Percentiles rank a stretch among this genome's conserved stretches.
Conservation (phyloP, 2,113 vertebrate species). For the Labeo catla region DNA sequence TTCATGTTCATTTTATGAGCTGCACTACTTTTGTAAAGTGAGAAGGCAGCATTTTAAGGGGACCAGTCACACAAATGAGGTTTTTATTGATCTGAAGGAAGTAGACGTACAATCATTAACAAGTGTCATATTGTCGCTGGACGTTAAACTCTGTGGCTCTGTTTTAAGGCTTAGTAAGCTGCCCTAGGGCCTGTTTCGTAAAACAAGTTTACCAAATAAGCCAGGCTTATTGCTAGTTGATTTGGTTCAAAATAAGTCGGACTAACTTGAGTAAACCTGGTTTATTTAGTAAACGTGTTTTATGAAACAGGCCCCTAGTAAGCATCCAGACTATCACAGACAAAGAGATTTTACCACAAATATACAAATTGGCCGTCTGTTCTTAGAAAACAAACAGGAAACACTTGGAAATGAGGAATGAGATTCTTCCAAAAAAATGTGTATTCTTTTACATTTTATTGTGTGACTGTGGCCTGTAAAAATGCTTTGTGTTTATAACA, state of each 20-base stretch:
- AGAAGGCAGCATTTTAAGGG: slow-evolving; percentile 27
- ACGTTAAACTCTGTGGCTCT: not conserved
- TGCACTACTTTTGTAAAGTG: not conserved
- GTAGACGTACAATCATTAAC: not conserved
- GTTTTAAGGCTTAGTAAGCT: slow-evolving; percentile 3
- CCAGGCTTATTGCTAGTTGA: too few relatives aligned
- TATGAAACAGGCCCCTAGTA: too few relatives aligned
- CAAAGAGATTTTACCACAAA: not conserved
- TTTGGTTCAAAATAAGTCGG: too few relatives aligned
- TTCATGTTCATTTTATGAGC: slow-evolving; percentile 14
- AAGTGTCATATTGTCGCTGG: not conserved
- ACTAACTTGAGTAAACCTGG: too few relatives aligned
- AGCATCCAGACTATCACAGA: not conserved
- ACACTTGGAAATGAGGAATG: not conserved
- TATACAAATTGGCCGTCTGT: not conserved
- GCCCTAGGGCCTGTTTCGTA: too few relatives aligned
- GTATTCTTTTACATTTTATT: not conserved
- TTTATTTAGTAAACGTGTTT: too few relatives aligned
- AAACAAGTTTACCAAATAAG: too few relatives aligned
- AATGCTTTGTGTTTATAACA: not conserved
- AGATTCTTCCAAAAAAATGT: not conserved
- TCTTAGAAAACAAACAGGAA: not conserved
- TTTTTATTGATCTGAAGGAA: slow-evolving; percentile 23
- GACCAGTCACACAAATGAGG: slow-evolving; percentile 1
- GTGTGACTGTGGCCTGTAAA: not conserved